Evolutionary conservation across 2,797 vertebrate species (phyloP).

Genomic region (Brachymystax lenok): DNA sequence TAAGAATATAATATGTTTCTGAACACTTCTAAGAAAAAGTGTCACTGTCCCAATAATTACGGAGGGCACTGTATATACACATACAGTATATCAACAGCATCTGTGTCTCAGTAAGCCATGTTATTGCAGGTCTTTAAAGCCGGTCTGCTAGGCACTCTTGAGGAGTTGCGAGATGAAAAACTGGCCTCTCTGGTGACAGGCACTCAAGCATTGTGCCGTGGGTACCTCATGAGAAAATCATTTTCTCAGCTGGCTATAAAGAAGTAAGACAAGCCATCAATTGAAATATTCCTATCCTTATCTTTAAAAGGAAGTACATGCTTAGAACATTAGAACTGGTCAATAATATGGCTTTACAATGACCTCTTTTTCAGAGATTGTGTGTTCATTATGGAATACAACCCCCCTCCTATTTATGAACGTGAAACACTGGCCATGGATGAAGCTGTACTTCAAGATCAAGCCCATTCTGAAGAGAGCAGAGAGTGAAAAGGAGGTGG

Average conservation of each 20-base stretch:
- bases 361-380: neutral
- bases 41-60: too few relatives aligned
- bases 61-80: too few relatives aligned
- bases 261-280: neutral
- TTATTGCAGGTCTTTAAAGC: neutral
- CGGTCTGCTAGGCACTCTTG: neutral
- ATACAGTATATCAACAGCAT: too few relatives aligned
- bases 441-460: slow-evolving; percentile 91
- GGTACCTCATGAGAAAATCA: neutral
- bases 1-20: too few relatives aligned
- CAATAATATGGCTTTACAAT: neutral
- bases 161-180: neutral
- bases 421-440: slow-evolving; percentile 89
- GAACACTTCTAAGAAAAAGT: too few relatives aligned
- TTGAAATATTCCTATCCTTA: neutral
- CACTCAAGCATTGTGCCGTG: neutral
- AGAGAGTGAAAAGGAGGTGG: slow-evolving; percentile 55
- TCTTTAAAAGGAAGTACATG: too few relatives aligned
- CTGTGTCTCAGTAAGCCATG: too few relatives aligned
- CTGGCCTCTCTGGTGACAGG: neutral
- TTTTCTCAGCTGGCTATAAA: neutral
- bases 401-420: slow-evolving; percentile 87
- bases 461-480: slow-evolving; percentile 86
- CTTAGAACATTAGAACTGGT: too few relatives aligned
- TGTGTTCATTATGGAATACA: slow-evolving; percentile 62